Evolutionary conservation across 1,140 invertebrate genomes (phyloP), one percentile per base, ranked within the genome.

Genomic region (Physella acuta): DNA sequence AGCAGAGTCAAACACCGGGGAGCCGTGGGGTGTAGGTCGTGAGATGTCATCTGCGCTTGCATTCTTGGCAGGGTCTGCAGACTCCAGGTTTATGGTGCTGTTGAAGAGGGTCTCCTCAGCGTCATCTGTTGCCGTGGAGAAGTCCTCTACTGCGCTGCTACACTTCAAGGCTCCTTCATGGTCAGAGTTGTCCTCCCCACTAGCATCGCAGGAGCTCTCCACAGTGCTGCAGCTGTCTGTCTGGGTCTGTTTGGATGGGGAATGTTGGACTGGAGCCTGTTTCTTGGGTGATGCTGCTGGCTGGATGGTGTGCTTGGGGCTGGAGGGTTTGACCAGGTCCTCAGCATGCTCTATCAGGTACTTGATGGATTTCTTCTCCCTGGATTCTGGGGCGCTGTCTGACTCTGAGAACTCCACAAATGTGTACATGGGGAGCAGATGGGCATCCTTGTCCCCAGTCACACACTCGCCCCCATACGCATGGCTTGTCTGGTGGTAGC

Each of bases 141-240:
- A 75, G 36, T 76, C 75, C 36, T 78, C 78, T 26, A n/a, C 26
- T 26, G 30, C 56, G 60, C 68, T 71, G 31, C 39, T 44, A 37
- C 36, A 2, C 33, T 30, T 65, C 56, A 56, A 20, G 51, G 60
- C 59, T 70, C 76, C 71, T 71, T 65, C 66, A 49, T 74, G 73
- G 28, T 82, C 79, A 34, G 88, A 92, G 34, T 93, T 94, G 70
- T 93, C 93, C 86, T 95, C 93, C 28, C 92, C 92, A 72, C 93
- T 94, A 0, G 94, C 94, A 81, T 96, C 93, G 82, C 94, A 95
- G 3, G 81, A 82, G 52, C 76, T 79, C 58, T 79, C 78, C 51
- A 80, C 75, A 51, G 67, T 68, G 66, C 70, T 72, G 44, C 66
- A 65, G 17, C 52, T 36, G 30, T 71, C 55, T 28, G 73, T 72